Evolutionary conservation across 2,888 invertebrate species (phyloP).

Genomic region (Lordiphosa andalusiaca): DNA sequence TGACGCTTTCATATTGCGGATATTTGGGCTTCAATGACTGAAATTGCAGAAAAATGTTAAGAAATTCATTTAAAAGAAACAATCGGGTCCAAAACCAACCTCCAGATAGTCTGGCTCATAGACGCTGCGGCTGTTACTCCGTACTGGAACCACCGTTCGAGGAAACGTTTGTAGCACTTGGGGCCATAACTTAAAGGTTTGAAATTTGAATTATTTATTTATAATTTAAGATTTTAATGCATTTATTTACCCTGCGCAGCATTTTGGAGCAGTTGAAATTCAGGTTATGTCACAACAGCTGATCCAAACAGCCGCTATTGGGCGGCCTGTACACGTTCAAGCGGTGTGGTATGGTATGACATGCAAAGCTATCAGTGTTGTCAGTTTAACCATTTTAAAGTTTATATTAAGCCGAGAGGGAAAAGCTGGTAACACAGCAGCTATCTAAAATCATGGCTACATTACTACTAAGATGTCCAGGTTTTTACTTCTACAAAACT

Average conservation of each 20-base stretch:
- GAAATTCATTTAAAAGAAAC: background rate
- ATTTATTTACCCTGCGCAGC: constrained; percentile 57
- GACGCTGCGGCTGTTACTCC: constrained; percentile 63
- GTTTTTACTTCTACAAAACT: too few relatives aligned
- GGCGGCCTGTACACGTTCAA: constrained; percentile 13
- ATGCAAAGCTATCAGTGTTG: too few relatives aligned
- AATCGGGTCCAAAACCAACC: constrained; percentile 78
- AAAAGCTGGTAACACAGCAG: too few relatives aligned
- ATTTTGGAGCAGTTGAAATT: constrained; percentile 32
- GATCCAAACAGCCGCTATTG: constrained; percentile 9
- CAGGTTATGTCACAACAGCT: constrained; percentile 66
- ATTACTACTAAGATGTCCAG: too few relatives aligned
- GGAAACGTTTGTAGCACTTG: constrained; percentile 27
- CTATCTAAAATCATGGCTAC: too few relatives aligned
- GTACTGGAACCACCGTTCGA: constrained; percentile 10
- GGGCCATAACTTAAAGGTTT: constrained; percentile 44
- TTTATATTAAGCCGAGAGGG: too few relatives aligned
- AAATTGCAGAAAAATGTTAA: constrained; percentile 25
- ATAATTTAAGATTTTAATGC: background rate
- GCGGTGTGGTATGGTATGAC: too few relatives aligned
- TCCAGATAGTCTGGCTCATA: constrained; percentile 89
- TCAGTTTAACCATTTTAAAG: too few relatives aligned
- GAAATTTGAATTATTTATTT: constrained; percentile 9
- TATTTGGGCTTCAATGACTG: constrained; percentile 82
- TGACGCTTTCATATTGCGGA: constrained; percentile 87